phyloP scores from a whole-genome alignment of 2,797 vertebrate genomes.

The Helicolenus hilgendorfi region DNA sequence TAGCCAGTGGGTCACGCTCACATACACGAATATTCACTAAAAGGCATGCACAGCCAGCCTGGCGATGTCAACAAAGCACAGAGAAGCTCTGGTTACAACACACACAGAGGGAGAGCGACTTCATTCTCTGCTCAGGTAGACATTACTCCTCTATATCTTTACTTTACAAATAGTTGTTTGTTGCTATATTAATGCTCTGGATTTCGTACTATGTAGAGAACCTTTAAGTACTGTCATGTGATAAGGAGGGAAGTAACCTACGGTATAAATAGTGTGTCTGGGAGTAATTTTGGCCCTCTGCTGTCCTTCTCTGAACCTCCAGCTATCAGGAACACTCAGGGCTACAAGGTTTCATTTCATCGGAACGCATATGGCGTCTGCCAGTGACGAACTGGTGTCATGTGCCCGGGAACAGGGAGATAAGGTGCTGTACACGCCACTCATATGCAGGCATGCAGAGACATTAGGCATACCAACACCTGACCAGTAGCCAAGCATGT shows the following conservation, averaged over 20 bases:
- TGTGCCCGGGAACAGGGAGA: conserved; percentile 52
- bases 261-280: conserved; percentile 72
- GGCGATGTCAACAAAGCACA: not conserved
- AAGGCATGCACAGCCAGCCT: not conserved
- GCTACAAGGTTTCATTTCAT: conserved; percentile 63
- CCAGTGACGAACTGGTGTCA: conserved; percentile 38
- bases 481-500: conserved; percentile 5
- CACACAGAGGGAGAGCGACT: not conserved
- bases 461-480: conserved; percentile 43
- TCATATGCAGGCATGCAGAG: conserved; percentile 34
- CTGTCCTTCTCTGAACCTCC: conserved; percentile 70
- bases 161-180: not conserved
- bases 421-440: conserved; percentile 34
- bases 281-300: conserved; percentile 62
- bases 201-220: not conserved
- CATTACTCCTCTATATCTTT: not conserved
- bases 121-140: not conserved
- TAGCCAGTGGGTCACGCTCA: not conserved
- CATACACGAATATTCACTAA: not conserved
- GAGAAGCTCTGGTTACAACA: not conserved
- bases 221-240: conserved; percentile 50
- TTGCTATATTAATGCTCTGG: not conserved
- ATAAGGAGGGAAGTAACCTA: conserved; percentile 43
- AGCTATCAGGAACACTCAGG: conserved; percentile 66
- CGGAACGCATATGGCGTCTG: conserved; percentile 54